Conservation (phyloP, 2,113 vertebrate species). For the Elephas maximus region DNA sequence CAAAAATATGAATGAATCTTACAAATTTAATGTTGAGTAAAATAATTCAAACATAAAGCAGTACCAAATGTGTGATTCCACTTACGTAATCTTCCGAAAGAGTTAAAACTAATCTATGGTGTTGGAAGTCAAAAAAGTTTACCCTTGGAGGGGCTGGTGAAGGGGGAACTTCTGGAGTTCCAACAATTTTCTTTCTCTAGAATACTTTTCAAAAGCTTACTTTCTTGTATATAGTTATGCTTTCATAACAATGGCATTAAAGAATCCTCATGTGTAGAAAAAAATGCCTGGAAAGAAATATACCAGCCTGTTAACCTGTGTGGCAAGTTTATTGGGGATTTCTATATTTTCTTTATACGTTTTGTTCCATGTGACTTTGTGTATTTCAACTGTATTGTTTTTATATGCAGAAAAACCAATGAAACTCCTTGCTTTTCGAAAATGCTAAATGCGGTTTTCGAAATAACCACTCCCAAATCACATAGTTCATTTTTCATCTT, state of each 20-base stretch:
- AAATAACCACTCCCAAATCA: constrained; percentile 17
- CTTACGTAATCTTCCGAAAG: constrained; percentile 8
- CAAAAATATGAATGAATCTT: constrained; percentile 11
- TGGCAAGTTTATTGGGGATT: not conserved
- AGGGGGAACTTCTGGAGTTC: not conserved
- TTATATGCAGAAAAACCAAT: constrained; percentile 44
- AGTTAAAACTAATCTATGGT: not conserved
- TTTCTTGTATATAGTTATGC: not conserved
- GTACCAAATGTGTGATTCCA: not conserved
- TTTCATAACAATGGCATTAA: constrained; percentile 15
- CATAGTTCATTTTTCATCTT: constrained; percentile 11
- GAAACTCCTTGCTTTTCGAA: not conserved
- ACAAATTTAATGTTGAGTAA: not conserved
- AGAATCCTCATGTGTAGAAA: not conserved
- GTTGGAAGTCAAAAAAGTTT: not conserved
- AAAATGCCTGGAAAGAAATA: not conserved
- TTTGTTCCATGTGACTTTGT: constrained; percentile 9
- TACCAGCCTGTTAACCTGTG: not conserved
- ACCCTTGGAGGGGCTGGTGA: not conserved
- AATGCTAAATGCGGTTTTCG: constrained; percentile 9
- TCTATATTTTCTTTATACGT: not conserved
- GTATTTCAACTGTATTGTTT: not conserved
- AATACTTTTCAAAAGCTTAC: not conserved
- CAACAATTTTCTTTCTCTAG: not conserved
- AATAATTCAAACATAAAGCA: not conserved